Evolutionary conservation across 2,113 vertebrate species (phyloP).

Genomic region (Epinephelus fuscoguttatus): DNA sequence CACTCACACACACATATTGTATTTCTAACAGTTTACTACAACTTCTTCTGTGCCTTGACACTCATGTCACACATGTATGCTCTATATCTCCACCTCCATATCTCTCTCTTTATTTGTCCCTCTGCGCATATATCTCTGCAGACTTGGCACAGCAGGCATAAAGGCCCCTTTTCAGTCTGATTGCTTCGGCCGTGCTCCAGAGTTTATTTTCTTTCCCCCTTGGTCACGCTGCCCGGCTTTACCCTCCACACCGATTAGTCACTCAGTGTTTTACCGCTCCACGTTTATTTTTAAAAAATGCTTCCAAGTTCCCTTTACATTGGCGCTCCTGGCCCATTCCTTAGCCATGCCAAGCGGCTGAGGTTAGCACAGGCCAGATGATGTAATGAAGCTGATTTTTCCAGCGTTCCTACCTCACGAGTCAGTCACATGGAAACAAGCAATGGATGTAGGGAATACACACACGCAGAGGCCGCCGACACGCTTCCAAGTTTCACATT

Average conservation of each 20-base stretch:
- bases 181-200: slow-evolving; percentile 55
- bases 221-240: slow-evolving; percentile 54
- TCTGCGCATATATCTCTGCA: slow-evolving; percentile 33
- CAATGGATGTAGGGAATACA: slow-evolving; percentile 31
- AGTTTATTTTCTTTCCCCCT: slow-evolving; percentile 30
- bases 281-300: slow-evolving; percentile 75
- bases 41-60: neutral
- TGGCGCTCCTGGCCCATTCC: slow-evolving; percentile 30
- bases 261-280: slow-evolving; percentile 55
- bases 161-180: slow-evolving; percentile 55
- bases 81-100: neutral
- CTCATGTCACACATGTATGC: neutral
- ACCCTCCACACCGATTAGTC: slow-evolving; percentile 67
- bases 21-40: slow-evolving; percentile 19
- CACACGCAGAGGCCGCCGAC: slow-evolving; percentile 11
- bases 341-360: slow-evolving; percentile 49
- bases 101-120: slow-evolving; percentile 26
- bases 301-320: slow-evolving; percentile 58
- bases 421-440: slow-evolving; percentile 48
- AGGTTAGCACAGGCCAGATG: slow-evolving; percentile 64
- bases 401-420: slow-evolving; percentile 21
- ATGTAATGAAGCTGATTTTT: slow-evolving; percentile 65
- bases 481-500: slow-evolving; percentile 30
- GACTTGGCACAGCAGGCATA: slow-evolving; percentile 33
- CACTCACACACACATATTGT: slow-evolving; percentile 8